Evolutionary conservation across 2,113 vertebrate species (phyloP).

Genomic region (Cottus gobio): DNA sequence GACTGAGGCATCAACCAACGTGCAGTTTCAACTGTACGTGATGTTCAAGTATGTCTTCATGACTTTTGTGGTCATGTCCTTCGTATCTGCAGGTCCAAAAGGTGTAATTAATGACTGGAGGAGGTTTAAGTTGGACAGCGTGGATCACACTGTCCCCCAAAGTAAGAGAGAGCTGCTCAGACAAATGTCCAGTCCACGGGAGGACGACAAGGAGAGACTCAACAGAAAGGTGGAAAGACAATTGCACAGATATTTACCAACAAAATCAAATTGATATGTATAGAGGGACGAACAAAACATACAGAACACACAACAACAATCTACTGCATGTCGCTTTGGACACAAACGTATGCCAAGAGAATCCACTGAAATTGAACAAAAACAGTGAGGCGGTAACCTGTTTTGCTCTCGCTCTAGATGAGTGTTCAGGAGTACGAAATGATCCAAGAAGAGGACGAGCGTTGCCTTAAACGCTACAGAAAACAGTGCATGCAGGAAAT

Average conservation of each 20-base stretch:
- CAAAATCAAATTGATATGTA: background rate
- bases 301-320: background rate
- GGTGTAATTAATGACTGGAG: slow-evolving; percentile 97
- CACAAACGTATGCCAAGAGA: background rate
- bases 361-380: background rate
- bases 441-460: slow-evolving; percentile 90
- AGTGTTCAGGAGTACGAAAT: slow-evolving; percentile 91
- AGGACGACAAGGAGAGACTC: slow-evolving; percentile 85
- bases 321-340: background rate
- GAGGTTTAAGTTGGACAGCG: slow-evolving; percentile 93
- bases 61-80: background rate
- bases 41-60: background rate
- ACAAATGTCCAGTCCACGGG: slow-evolving; percentile 91
- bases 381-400: background rate
- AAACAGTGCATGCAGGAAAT: slow-evolving; percentile 95
- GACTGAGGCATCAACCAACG: background rate
- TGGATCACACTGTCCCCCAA: slow-evolving; percentile 85
- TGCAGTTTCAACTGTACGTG: background rate
- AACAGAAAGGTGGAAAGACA: slow-evolving; percentile 88
- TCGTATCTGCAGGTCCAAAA: slow-evolving; percentile 88
- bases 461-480: slow-evolving; percentile 89
- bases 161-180: slow-evolving; percentile 91
- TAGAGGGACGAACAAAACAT: background rate
- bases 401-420: slow-evolving; percentile 78
- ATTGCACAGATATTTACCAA: background rate